These are phyloP conservation scores for Mnemiopsis leidyi DNA, from an alignment of 37 sponge, comb jelly and placozoan genomes.

Conservation along the genomic window DNA sequence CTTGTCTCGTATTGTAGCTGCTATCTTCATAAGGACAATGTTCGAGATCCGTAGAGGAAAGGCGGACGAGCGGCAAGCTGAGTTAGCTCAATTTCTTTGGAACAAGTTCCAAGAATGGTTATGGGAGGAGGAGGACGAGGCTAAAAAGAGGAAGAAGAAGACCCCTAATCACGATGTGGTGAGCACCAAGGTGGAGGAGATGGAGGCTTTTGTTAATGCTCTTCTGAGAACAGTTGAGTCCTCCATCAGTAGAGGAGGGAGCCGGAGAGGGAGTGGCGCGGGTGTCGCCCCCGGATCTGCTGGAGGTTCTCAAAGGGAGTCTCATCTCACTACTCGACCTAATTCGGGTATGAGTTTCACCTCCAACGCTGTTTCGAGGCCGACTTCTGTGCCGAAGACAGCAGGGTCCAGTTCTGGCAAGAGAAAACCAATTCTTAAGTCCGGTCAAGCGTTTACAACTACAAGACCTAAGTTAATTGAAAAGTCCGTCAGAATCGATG, in stretches of 20 bases:
- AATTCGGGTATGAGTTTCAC: not conserved
- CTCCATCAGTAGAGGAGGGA: not conserved
- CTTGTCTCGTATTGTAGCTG: not conserved
- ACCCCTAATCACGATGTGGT: constrained; percentile 49
- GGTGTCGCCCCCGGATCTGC: not conserved
- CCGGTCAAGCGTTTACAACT: not conserved
- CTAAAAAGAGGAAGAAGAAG: not conserved
- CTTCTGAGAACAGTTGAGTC: constrained; percentile 49
- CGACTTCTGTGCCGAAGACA: not conserved
- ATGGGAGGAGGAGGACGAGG: constrained; percentile 53
- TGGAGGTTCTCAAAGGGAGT: not conserved
- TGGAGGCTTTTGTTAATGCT: constrained; percentile 63
- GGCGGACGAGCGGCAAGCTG: constrained; percentile 1
- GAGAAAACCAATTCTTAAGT: not conserved
- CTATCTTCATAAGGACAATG: constrained; percentile 51
- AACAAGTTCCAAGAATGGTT: constrained; percentile 65
- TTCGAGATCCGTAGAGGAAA: constrained; percentile 7
- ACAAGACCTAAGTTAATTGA: not conserved
- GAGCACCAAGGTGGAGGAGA: constrained; percentile 46
- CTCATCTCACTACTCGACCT: not conserved
- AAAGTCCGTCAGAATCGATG: not conserved
- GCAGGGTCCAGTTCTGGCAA: not conserved
- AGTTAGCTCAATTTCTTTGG: constrained; percentile 16
- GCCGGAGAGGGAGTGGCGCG: not conserved
- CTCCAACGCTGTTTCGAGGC: not conserved